Evolutionary conservation across 1,140 invertebrate genomes (phyloP), one percentile per base, ranked within the genome.

Genomic region (Daktulosphaira vitifoliae): DNA sequence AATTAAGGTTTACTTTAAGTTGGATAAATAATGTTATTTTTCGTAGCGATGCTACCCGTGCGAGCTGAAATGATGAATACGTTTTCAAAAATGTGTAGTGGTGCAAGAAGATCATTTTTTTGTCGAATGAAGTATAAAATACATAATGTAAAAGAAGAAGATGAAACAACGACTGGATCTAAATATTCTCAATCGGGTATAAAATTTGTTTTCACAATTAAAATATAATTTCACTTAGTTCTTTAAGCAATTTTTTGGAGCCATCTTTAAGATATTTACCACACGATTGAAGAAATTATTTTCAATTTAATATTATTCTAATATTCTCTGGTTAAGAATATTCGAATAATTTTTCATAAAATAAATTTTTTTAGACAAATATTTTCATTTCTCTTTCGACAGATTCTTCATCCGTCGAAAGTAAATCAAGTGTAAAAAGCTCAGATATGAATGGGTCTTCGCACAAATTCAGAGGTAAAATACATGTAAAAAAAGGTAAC

Each of bases 101-200:
- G 92, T 2, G 89, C 91, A 1, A 76, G 92, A 20, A 79, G 93
- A 23, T 94, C 91, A 0, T 96, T 96, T 73, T 93, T 94, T 74
- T 96, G 92, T 74, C 82, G 91, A 25, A 95, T 96, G 87, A 95
- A 94, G 73, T 84, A 85, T 69, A 88, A 88, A 76, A 71, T 25
- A 26, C 8, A 67, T 68, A 42, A 69, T 68, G 78, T 89, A 8
- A 91, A 90, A 74, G 86, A 90, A 72, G 87, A 90, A 73, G 78
- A 80, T 0, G 84, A 86, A 56, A 80, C 79, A 0, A 82, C 79
- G 3, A 80, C 80, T 2, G 80, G 81, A 15, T 62, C 56, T 18
- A 62, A 62, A 25, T 62, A 62, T 13, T 20, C 42, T 15, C 56
- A 62, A 48, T 48, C 56, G 20, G 56, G 56, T 59, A n/a, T n/a